Evolutionary conservation across 2,113 vertebrate genomes (phyloP).

Genomic region (Prionailurus viverrinus): DNA sequence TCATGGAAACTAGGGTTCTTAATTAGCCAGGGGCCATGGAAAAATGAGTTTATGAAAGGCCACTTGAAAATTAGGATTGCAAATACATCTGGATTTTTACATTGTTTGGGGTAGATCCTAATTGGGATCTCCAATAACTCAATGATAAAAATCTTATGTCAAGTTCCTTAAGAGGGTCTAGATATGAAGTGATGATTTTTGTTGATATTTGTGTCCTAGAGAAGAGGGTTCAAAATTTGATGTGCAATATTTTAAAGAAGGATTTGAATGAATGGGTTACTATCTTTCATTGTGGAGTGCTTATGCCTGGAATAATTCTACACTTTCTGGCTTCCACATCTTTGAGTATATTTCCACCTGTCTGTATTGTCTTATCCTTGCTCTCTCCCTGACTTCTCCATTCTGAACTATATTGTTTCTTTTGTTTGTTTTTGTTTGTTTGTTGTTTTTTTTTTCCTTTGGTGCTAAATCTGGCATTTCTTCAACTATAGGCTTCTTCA

Average conservation of each 20-base stretch:
- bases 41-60: not conserved
- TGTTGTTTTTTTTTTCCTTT: too few relatives aligned
- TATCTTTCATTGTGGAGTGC: not conserved
- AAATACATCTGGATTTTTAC: slow-evolving; percentile 52
- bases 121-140: not conserved
- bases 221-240: not conserved
- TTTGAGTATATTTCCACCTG: not conserved
- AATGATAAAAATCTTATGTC: not conserved
- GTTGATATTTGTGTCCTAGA: not conserved
- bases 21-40: slow-evolving; percentile 57
- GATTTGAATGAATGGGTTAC: not conserved
- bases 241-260: not conserved
- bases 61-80: slow-evolving; percentile 42
- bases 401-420: not conserved
- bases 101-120: slow-evolving; percentile 52
- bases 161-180: not conserved
- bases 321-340: not conserved
- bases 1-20: slow-evolving; percentile 60
- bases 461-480: not conserved
- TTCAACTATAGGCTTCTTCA: not conserved
- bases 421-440: not conserved
- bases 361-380: not conserved
- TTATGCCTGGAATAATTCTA: not conserved
- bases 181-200: slow-evolving; percentile 19
- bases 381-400: not conserved